These are phyloP conservation scores for Podargus strigoides DNA, from an alignment of 2,797 vertebrate genomes.

Conservation along the genomic window DNA sequence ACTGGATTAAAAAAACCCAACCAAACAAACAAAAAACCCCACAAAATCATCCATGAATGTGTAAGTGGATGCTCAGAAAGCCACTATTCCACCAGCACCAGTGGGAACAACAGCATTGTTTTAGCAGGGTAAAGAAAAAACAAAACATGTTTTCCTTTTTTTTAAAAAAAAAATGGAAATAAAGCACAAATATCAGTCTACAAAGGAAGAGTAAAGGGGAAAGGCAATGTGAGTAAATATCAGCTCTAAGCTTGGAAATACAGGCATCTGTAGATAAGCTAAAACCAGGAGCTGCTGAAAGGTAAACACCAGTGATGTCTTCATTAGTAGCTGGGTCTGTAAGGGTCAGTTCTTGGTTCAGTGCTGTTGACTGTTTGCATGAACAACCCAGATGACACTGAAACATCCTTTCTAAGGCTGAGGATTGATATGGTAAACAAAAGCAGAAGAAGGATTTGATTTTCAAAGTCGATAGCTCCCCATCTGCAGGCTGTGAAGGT, in stretches of 20 bases:
- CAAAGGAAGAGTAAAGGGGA: not conserved
- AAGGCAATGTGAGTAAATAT: not conserved
- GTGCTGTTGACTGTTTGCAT: not conserved
- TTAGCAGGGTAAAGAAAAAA: not conserved
- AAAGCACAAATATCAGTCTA: not conserved
- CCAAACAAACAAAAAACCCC: not conserved
- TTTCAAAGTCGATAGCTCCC: too few species aligned
- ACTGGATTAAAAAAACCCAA: not conserved
- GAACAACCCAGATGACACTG: not conserved
- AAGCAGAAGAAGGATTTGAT: not conserved
- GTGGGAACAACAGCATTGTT: not conserved
- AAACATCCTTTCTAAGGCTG: not conserved
- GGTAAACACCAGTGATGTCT: not conserved
- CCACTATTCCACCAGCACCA: not conserved
- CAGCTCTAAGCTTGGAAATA: not conserved
- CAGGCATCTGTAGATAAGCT: not conserved
- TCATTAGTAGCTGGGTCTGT: not conserved
- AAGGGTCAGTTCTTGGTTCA: not conserved
- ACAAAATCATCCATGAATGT: not conserved
- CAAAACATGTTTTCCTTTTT: too few species aligned
- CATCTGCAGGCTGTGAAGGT: fast-evolving
- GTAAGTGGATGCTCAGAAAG: not conserved
- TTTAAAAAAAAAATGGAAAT: not conserved
- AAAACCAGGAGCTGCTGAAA: not conserved
- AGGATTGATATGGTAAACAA: not conserved